Evolutionary conservation across 2,888 invertebrate genomes (phyloP).

Genomic region (Hedya salicella): DNA sequence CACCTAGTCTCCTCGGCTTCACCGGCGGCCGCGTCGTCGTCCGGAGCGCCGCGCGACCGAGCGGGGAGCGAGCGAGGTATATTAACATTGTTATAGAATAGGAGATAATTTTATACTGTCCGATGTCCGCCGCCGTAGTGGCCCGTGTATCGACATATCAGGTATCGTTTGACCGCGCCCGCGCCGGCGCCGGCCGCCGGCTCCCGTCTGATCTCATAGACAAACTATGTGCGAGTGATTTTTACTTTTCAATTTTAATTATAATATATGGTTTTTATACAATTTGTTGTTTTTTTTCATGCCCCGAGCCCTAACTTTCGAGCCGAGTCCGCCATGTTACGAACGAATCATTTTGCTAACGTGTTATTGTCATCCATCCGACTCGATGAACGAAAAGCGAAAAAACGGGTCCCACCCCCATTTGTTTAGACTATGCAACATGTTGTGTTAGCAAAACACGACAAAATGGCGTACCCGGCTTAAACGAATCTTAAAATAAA

Average conservation of each 20-base stretch:
- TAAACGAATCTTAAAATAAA: too few relatives aligned
- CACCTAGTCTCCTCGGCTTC: slow-evolving; percentile 46
- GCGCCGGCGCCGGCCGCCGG: slow-evolving; percentile 13
- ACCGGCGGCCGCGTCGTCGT: too few relatives aligned
- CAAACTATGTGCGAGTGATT: slow-evolving; percentile 67
- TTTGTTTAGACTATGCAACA: too few relatives aligned
- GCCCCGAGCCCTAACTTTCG: too few relatives aligned
- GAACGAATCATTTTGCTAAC: too few relatives aligned
- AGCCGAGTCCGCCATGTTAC: too few relatives aligned
- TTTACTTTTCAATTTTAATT: slow-evolving; percentile 80
- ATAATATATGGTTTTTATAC: slow-evolving; percentile 83
- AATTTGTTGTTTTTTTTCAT: slow-evolving; percentile 51
- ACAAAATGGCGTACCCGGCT: too few relatives aligned
- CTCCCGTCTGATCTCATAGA: slow-evolving; percentile 51
- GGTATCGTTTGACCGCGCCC: slow-evolving; percentile 12
- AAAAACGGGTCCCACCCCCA: too few relatives aligned
- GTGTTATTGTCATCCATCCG: too few relatives aligned
- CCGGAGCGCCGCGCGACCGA: too few relatives aligned
- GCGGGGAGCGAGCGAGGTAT: slow-evolving; percentile 54
- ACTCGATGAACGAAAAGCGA: too few relatives aligned
- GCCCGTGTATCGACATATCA: slow-evolving; percentile 42
- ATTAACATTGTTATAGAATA: slow-evolving; percentile 64
- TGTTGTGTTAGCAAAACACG: too few relatives aligned
- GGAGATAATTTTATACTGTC: slow-evolving; percentile 68
- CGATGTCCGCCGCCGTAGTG: slow-evolving; percentile 47